Percentiles rank a stretch among this genome's conserved stretches.
Evolutionary conservation across 2,113 vertebrate genomes (phyloP).

Genomic region (Variabilichromis moorii): DNA sequence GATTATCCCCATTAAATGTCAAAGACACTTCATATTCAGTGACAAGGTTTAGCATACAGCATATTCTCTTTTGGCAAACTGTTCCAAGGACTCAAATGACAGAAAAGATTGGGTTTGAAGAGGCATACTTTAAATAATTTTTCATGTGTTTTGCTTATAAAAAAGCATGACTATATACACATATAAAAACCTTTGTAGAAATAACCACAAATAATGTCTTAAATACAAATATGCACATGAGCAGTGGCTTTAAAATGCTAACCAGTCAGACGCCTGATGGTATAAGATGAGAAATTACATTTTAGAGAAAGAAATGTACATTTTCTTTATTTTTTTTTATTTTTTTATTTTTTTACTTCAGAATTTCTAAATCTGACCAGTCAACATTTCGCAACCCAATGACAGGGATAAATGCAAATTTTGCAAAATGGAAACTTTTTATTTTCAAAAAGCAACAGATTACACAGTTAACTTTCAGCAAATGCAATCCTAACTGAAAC

Average conservation of each 20-base stretch:
- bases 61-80: background rate
- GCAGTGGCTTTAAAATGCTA: background rate
- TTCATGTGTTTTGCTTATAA: background rate
- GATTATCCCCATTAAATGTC: constrained; percentile 33
- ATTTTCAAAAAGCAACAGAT: constrained; percentile 98
- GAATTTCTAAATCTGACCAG: background rate
- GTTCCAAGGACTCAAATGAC: background rate
- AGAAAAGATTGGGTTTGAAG: background rate
- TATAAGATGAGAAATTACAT: background rate
- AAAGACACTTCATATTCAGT: constrained; percentile 11
- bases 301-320: background rate
- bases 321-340: fast-evolving
- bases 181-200: background rate
- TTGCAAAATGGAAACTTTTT: constrained; percentile 96
- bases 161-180: background rate
- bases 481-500: constrained; percentile 99
- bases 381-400: constrained; percentile 50
- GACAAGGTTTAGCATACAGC: background rate
- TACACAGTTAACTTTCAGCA: constrained; percentile 99
- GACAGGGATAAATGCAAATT: constrained; percentile 70
- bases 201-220: background rate
- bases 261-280: background rate
- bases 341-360: background rate
- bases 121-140: background rate
- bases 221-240: background rate